These are phyloP conservation scores for Epistrophe eligans DNA, from an alignment of 2,888 invertebrate species.

Conservation along the genomic window DNA sequence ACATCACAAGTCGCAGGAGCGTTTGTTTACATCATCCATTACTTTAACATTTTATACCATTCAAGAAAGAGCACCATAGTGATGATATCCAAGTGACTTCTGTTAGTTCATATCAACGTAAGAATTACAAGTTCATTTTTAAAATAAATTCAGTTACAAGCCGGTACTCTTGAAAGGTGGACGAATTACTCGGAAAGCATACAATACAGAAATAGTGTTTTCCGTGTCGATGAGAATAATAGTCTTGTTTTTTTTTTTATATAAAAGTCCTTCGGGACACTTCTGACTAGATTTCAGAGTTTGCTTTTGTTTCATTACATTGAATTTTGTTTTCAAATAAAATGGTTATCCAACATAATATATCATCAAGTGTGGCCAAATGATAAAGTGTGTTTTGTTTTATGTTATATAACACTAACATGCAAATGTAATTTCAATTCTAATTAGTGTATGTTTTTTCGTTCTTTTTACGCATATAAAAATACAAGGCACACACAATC, in stretches of 20 bases:
- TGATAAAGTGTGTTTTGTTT: constrained; percentile 25
- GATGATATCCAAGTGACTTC: not conserved
- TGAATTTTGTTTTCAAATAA: not conserved
- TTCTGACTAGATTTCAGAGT: constrained; percentile 47
- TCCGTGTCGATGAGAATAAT: not conserved
- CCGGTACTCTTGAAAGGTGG: constrained; percentile 57
- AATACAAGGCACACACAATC: constrained; percentile 36
- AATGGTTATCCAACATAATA: constrained; percentile 21
- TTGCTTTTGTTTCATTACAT: not conserved
- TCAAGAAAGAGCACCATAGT: not conserved
- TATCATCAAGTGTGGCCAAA: constrained; percentile 4
- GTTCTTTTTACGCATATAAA: constrained; percentile 26
- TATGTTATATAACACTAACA: constrained; percentile 23
- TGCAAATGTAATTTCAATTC: constrained; percentile 47
- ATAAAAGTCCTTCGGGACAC: constrained; percentile 14
- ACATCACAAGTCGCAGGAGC: not conserved
- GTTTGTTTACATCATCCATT: constrained; percentile 64
- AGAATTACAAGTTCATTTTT: constrained; percentile 50
- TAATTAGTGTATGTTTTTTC: constrained; percentile 56
- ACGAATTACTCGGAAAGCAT: constrained; percentile 23
- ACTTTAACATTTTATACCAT: constrained; percentile 69
- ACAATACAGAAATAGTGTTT: not conserved
- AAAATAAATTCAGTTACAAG: constrained; percentile 65
- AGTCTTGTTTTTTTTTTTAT: not conserved
- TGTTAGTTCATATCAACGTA: constrained; percentile 24